Conservation (phyloP, 2,113 vertebrate species). For the Paedocypris sp. region DNA sequence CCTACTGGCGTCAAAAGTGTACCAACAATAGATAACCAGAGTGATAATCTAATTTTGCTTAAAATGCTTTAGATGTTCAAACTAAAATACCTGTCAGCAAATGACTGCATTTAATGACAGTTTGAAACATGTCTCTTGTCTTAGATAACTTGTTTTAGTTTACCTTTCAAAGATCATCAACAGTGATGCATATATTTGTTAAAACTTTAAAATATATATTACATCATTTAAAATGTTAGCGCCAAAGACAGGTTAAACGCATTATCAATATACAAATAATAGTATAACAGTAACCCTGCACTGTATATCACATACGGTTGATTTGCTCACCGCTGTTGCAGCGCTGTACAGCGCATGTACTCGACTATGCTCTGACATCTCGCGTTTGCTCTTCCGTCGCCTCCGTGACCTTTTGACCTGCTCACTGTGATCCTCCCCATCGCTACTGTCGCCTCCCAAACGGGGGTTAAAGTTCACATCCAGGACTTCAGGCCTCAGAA, state of each 20-base stretch:
- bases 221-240: too few relatives aligned
- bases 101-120: too few relatives aligned
- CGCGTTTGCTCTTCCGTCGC: constrained; percentile 65
- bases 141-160: too few relatives aligned
- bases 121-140: too few relatives aligned
- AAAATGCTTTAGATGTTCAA: neutral
- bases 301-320: too few relatives aligned
- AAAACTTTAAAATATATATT: too few relatives aligned
- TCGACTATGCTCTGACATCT: constrained; percentile 50
- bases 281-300: too few relatives aligned
- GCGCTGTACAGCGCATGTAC: neutral
- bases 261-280: too few relatives aligned
- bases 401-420: constrained; percentile 61
- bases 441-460: constrained; percentile 75
- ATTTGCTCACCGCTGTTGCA: constrained; percentile 16
- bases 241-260: too few relatives aligned
- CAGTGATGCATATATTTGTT: too few relatives aligned
- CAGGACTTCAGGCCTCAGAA: constrained; percentile 52
- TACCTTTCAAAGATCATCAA: too few relatives aligned
- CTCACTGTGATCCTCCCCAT: constrained; percentile 66
- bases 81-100: too few relatives aligned
- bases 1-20: constrained; percentile 26
- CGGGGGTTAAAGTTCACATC: constrained; percentile 91
- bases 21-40: neutral
- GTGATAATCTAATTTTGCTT: neutral